These are phyloP conservation scores for Volucella zonaria DNA, from an alignment of 2,888 invertebrate genomes.

Conservation along the genomic window DNA sequence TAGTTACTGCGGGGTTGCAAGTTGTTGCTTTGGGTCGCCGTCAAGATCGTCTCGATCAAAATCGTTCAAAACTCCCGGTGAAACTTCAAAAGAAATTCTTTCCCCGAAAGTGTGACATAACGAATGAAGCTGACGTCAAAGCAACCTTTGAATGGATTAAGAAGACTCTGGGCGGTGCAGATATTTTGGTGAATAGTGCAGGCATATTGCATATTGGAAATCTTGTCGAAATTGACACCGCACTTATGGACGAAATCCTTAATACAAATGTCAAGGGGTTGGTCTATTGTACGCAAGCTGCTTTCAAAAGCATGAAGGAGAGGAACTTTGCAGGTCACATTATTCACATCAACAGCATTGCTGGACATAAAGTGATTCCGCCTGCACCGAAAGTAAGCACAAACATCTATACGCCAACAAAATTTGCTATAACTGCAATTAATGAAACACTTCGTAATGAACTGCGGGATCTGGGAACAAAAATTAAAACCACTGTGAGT, in stretches of 20 bases:
- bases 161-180: slow-evolving; percentile 83
- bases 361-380: slow-evolving; percentile 77
- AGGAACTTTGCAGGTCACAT: slow-evolving; percentile 79
- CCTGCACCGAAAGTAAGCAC: slow-evolving; percentile 74
- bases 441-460: slow-evolving; percentile 80
- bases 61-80: slow-evolving; percentile 74
- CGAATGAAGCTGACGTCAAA: slow-evolving; percentile 84
- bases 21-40: slow-evolving; percentile 84
- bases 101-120: slow-evolving; percentile 82
- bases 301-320: slow-evolving; percentile 83
- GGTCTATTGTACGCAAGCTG: slow-evolving; percentile 83
- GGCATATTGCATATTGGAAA: slow-evolving; percentile 81
- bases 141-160: slow-evolving; percentile 84
- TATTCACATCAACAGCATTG: slow-evolving; percentile 79
- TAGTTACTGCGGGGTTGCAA: slow-evolving; percentile 83
- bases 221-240: slow-evolving; percentile 77
- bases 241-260: slow-evolving; percentile 78
- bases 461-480: slow-evolving; percentile 77
- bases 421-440: slow-evolving; percentile 80
- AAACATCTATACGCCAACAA: slow-evolving; percentile 80
- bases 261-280: slow-evolving; percentile 83
- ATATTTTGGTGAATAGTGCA: slow-evolving; percentile 86
- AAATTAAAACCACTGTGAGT: slow-evolving; percentile 81
- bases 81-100: slow-evolving; percentile 76
- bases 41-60: slow-evolving; percentile 77